Evolutionary conservation across 2,113 vertebrate genomes (phyloP).

Genomic region (Ardeotis arabs): DNA sequence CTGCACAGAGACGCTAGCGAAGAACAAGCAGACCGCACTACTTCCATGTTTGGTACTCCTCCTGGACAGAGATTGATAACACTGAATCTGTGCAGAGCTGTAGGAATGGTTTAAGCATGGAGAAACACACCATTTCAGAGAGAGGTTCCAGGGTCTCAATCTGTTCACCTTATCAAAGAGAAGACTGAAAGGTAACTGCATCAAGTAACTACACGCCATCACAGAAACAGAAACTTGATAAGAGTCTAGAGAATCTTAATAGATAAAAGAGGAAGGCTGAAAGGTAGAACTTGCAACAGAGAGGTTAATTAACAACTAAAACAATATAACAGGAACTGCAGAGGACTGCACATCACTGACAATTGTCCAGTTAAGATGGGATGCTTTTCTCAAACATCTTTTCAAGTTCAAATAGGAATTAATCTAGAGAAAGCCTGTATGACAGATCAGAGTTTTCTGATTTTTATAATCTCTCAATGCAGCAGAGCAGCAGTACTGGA

Average conservation of each 20-base stretch:
- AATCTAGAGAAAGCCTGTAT: conserved; percentile 24
- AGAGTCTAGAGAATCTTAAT: not conserved
- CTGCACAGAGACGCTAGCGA: not conserved
- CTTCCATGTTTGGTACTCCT: not conserved
- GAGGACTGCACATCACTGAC: not conserved
- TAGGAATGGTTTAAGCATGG: not conserved
- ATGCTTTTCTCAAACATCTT: conserved; percentile 26
- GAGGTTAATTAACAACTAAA: conserved; percentile 45
- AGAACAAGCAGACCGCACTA: accelerated
- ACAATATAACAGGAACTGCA: not conserved
- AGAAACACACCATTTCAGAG: not conserved
- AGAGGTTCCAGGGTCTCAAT: not conserved
- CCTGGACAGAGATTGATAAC: not conserved
- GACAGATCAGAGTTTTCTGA: not conserved
- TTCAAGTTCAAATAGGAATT: conserved; percentile 41
- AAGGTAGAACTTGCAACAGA: conserved; percentile 1
- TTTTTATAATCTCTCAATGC: conserved; percentile 10
- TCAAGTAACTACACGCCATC: conserved; percentile 14
- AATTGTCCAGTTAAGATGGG: not conserved
- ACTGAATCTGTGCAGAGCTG: not conserved
- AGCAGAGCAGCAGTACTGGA: not conserved
- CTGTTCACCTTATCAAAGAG: not conserved
- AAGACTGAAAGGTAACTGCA: conserved; percentile 10
- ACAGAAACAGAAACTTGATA: not conserved
- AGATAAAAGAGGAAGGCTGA: not conserved